A percentile compares a stretch with the other conserved stretches of the same genome.
Conservation (phyloP, 2,888 invertebrate genomes). For the Volucella inanis region DNA sequence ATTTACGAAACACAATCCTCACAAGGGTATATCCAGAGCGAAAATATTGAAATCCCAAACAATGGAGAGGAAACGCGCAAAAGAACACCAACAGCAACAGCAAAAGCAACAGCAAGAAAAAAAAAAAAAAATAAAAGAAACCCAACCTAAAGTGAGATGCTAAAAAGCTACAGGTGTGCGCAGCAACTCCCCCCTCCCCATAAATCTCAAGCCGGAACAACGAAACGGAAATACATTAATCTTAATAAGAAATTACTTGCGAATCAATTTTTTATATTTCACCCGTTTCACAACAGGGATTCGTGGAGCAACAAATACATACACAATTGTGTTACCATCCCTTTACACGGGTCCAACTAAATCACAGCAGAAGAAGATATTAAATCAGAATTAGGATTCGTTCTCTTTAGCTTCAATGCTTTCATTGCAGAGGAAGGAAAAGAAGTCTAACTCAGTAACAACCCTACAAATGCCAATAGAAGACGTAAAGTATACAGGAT, state of each 20-base stretch:
- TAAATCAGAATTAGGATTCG: constrained; percentile 69
- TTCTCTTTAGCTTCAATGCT: constrained; percentile 38
- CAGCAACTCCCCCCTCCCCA: not conserved
- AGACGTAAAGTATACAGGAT: not conserved
- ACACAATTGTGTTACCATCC: not conserved
- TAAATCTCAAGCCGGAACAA: constrained; percentile 45
- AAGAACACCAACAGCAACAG: constrained; percentile 8
- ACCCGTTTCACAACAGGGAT: constrained; percentile 49
- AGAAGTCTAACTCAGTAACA: too few relatives aligned
- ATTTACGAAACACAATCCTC: constrained; percentile 49
- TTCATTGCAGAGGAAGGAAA: not conserved
- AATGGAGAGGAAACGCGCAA: not conserved
- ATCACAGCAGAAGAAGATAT: constrained; percentile 50
- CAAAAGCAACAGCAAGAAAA: not conserved
- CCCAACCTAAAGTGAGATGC: constrained; percentile 34
- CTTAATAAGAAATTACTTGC: constrained; percentile 74
- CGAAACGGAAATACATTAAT: constrained; percentile 71
- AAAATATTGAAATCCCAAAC: constrained; percentile 35
- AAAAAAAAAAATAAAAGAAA: constrained; percentile 8
- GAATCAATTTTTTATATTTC: constrained; percentile 73
- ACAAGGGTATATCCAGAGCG: constrained; percentile 1
- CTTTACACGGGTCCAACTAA: not conserved
- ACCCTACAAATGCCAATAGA: too few relatives aligned
- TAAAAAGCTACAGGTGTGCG: constrained; percentile 70
- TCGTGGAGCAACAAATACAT: not conserved